Evolutionary conservation across 1,140 invertebrate genomes (phyloP), one percentile per base, ranked within the genome.

Genomic region (Rhagoletis pomonella): DNA sequence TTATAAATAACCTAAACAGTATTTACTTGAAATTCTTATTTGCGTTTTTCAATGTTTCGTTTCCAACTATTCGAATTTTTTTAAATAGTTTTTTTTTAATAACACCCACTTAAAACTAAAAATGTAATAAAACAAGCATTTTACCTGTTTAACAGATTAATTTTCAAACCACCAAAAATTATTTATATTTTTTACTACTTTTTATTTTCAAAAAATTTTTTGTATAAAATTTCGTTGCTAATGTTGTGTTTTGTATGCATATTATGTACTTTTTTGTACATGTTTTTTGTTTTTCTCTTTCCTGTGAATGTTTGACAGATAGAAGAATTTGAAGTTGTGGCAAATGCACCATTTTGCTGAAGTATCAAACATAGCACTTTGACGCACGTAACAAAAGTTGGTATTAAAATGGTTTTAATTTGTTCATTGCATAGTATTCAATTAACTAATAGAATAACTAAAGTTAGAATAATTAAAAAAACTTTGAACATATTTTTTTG

Each of bases 211-310:
- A 10, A n/a, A 67, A 42, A 4, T 84, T 42, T 14, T 62, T 86
- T 86, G 44, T 62, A 44, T 47, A 86, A 86, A 62, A 86, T 62
- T 64, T 86, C 62, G 85, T 86, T 86, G 58, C 58, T 86, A 62
- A 50, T 64, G n/a, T 86, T 60, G 60, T 60, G 1, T 7, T 85
- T 84, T 7, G 55, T 50, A 4, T 84, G 6, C 50, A 42, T 6
- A 3, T 77, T 29, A 55, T 44, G 17, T 84, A 17, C 29, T 19
- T 58, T 84, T 86, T 29, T 64, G 39, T 44, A 39, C 39, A 42
- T 67, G 3, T 67, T 2, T 64, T 17, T 64, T 64, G 10, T 17
- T 4, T 64, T 64, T 64, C 17, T 64, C 62, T 64, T 64, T 10
- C 17, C 29, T 29, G 29, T 29, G 29, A 29, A 1, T 29, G 29